Percentiles rank a stretch among this genome's conserved stretches.
Evolutionary conservation across 2,113 vertebrate genomes (phyloP).

Genomic region (Lathamus discolor): DNA sequence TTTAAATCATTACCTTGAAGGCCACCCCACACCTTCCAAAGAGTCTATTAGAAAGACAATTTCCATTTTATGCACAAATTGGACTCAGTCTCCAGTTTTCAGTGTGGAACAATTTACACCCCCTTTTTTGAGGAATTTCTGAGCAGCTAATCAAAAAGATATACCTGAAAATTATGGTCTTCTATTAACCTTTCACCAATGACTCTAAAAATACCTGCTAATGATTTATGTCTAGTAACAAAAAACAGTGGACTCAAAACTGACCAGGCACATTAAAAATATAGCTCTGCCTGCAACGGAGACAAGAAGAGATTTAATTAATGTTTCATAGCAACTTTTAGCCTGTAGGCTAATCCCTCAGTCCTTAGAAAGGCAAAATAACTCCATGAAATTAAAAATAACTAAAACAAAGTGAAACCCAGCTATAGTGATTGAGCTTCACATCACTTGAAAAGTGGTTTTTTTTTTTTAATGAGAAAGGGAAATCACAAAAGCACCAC

Average conservation of each 20-base stretch:
- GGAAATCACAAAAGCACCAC: neutral
- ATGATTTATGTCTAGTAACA: conserved; percentile 65
- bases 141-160: conserved; percentile 62
- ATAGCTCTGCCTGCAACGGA: conserved; percentile 37
- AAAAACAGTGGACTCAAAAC: conserved; percentile 41
- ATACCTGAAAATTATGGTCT: conserved; percentile 50
- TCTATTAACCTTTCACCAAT: conserved; percentile 70
- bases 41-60: conserved; percentile 65
- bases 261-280: conserved; percentile 63
- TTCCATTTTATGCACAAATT: conserved; percentile 58
- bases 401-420: neutral
- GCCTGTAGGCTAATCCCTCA: neutral
- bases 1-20: conserved; percentile 76
- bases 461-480: neutral
- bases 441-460: neutral
- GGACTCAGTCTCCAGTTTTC: conserved; percentile 32
- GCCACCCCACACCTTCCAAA: conserved; percentile 41
- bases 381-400: neutral
- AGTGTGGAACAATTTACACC: conserved; percentile 54
- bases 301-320: conserved; percentile 48
- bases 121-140: conserved; percentile 59
- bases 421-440: neutral
- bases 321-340: conserved; percentile 3
- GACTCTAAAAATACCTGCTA: conserved; percentile 68
- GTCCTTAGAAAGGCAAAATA: neutral